Evolutionary conservation across 1,140 invertebrate species (phyloP).

Genomic region (Drosophila kohkoa): DNA sequence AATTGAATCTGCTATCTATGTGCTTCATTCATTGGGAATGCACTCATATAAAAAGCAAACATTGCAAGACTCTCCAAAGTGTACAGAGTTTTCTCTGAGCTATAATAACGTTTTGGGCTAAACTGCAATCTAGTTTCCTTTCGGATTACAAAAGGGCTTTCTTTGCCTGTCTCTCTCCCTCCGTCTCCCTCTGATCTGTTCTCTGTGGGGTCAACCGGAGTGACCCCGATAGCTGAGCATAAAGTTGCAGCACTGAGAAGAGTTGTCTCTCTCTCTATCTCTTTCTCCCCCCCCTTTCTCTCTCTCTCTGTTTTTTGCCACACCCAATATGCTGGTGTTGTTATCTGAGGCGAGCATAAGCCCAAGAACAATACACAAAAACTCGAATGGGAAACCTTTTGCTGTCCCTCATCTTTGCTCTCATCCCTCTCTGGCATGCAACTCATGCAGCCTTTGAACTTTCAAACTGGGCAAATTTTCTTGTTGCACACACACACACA

Average conservation of each 20-base stretch:
- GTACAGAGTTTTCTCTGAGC: neutral
- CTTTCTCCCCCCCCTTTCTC: neutral
- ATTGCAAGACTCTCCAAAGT: constrained; percentile 1
- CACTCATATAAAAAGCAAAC: constrained; percentile 8
- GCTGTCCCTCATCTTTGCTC: neutral
- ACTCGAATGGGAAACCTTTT: constrained; percentile 12
- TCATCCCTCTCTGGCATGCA: neutral
- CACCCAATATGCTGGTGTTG: constrained; percentile 9
- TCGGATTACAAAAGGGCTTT: constrained; percentile 8
- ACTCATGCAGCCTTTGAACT: constrained; percentile 25
- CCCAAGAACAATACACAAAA: constrained; percentile 28
- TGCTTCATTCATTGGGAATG: constrained; percentile 3
- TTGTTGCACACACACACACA: constrained; percentile 25
- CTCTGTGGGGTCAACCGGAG: neutral
- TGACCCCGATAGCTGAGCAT: constrained; percentile 13
- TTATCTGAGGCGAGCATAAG: constrained; percentile 23
- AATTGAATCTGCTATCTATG: constrained; percentile 11
- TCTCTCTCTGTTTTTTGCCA: neutral
- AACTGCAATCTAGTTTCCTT: constrained; percentile 28
- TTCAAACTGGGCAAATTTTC: constrained; percentile 28
- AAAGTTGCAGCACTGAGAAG: constrained; percentile 9
- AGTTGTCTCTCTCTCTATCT: neutral
- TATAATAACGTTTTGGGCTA: constrained; percentile 10
- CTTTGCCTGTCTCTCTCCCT: neutral
- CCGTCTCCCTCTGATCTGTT: neutral